Evolutionary conservation across 2,113 vertebrate genomes (phyloP).

Genomic region (Gadus macrocephalus): DNA sequence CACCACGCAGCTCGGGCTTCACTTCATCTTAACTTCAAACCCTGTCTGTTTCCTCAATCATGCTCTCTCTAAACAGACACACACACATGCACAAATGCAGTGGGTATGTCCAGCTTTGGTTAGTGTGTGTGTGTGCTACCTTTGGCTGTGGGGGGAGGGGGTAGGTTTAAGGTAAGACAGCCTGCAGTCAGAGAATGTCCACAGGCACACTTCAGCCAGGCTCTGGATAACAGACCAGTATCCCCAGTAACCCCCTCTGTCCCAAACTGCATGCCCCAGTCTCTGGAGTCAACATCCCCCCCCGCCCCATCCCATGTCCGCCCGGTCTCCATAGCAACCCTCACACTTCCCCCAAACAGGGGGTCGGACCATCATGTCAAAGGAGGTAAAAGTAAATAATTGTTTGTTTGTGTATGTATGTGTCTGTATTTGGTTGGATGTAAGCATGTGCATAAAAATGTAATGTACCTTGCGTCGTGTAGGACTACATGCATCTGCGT

Average conservation of each 20-base stretch:
- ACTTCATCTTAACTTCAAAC: not conserved
- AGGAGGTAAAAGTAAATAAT: conserved; percentile 59
- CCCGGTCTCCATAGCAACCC: conserved; percentile 47
- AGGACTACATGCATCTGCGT: conserved; percentile 5
- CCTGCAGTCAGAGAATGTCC: conserved; percentile 21
- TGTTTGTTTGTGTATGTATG: conserved; percentile 24
- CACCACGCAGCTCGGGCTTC: conserved; percentile 33
- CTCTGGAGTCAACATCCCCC: conserved; percentile 7
- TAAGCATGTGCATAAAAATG: conserved; percentile 15
- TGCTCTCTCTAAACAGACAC: not conserved
- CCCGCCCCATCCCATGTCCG: conserved; percentile 28
- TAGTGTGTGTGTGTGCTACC: conserved; percentile 44
- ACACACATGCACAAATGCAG: conserved; percentile 20
- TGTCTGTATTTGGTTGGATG: conserved; percentile 22
- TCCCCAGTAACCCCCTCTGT: not conserved
- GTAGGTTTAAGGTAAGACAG: conserved; percentile 35
- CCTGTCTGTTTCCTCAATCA: not conserved
- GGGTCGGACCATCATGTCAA: conserved; percentile 51
- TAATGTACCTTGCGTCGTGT: conserved; percentile 23
- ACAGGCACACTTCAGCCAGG: conserved; percentile 27
- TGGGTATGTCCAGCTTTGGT: conserved; percentile 52
- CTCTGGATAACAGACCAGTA: conserved; percentile 17
- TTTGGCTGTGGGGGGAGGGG: conserved; percentile 38
- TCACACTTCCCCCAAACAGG: conserved; percentile 41
- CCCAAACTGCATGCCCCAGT: not conserved